A percentile compares a stretch with the other conserved stretches of the same genome.
phyloP scores from a whole-genome alignment of 2,888 invertebrate genomes.

The Eulithis prunata region DNA sequence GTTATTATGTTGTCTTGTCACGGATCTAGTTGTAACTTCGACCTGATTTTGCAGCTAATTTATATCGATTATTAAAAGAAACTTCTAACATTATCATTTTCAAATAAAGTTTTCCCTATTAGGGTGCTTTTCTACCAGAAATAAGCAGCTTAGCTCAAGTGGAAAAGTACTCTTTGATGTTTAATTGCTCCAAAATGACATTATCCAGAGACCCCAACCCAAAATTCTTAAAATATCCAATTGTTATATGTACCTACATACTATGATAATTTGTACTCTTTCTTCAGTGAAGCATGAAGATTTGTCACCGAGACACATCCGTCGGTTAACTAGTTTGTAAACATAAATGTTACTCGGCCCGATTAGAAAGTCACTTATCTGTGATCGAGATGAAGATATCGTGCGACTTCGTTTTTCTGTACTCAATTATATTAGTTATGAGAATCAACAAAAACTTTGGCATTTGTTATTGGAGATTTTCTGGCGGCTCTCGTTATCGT shows the following conservation, averaged over 20 bases:
- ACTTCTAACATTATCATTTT: too few species aligned
- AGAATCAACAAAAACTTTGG: slow-evolving; percentile 38
- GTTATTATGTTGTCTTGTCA: too few species aligned
- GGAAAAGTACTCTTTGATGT: too few species aligned
- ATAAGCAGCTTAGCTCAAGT: too few species aligned
- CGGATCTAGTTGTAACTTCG: too few species aligned
- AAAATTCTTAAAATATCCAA: too few species aligned
- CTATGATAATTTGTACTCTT: slow-evolving; percentile 1
- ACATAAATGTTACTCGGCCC: slow-evolving; percentile 74
- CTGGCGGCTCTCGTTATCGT: slow-evolving; percentile 26
- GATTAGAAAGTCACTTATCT: slow-evolving; percentile 76
- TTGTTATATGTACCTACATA: neutral
- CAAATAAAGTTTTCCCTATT: too few species aligned
- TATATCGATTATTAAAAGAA: neutral
- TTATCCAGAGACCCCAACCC: too few species aligned
- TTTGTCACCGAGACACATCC: slow-evolving; percentile 66
- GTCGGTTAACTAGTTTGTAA: slow-evolving; percentile 71
- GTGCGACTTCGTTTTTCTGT: slow-evolving; percentile 59
- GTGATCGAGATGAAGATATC: slow-evolving; percentile 71
- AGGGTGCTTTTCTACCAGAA: too few species aligned
- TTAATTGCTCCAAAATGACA: too few species aligned
- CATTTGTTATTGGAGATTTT: slow-evolving; percentile 35
- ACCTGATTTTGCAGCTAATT: neutral
- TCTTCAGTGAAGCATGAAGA: slow-evolving; percentile 37
- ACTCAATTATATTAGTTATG: slow-evolving; percentile 53